Evolutionary conservation across 2,888 invertebrate genomes (phyloP).

Genomic region (Tyria jacobaeae): DNA sequence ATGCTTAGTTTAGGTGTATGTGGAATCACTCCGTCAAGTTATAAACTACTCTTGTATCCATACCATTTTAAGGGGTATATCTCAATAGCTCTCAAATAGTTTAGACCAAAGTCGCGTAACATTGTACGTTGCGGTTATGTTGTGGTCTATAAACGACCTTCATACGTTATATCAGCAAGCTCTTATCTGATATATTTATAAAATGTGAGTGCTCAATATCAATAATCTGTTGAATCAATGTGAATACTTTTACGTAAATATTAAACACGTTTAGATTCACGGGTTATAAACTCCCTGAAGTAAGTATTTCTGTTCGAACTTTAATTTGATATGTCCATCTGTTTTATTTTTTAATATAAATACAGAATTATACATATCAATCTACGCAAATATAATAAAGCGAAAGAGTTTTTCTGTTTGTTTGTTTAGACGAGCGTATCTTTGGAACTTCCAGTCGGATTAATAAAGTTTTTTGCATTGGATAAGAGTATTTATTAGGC

Average conservation of each 20-base stretch:
- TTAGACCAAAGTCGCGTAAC: constrained; percentile 28
- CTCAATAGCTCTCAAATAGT: constrained; percentile 16
- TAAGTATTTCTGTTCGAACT: neutral
- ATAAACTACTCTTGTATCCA: neutral
- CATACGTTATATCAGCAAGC: constrained; percentile 16
- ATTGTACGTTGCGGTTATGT: constrained; percentile 35
- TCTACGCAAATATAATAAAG: too few relatives aligned
- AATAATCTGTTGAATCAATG: constrained; percentile 23
- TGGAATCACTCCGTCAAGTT: neutral
- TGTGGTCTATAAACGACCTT: constrained; percentile 46
- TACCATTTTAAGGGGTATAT: neutral
- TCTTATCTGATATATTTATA: constrained; percentile 25
- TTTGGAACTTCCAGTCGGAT: too few relatives aligned
- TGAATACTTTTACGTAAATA: constrained; percentile 8
- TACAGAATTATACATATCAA: too few relatives aligned
- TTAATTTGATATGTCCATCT: too few relatives aligned
- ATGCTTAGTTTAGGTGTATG: neutral
- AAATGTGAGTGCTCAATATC: constrained; percentile 6
- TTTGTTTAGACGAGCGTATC: too few relatives aligned
- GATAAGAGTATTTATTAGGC: too few relatives aligned
- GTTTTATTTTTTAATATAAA: too few relatives aligned
- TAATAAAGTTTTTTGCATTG: too few relatives aligned
- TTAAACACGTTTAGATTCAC: neutral
- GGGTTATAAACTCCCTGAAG: neutral
- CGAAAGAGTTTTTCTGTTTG: too few relatives aligned